phyloP scores from a whole-genome alignment of 2,888 invertebrate genomes.

The Aleiodes alternator region DNA sequence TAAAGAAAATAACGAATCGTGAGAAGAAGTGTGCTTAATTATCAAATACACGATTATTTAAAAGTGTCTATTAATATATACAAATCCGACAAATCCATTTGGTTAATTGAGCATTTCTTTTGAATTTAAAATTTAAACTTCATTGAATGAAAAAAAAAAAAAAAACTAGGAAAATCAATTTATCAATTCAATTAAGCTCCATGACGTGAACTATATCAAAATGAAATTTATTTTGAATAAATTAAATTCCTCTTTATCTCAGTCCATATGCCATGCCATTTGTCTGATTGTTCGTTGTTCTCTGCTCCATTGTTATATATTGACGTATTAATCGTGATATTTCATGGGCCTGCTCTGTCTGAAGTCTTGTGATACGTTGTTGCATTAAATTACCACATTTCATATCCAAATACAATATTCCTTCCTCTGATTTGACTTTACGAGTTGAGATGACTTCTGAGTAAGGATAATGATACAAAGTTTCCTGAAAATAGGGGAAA shows the following conservation, averaged over 20 bases:
- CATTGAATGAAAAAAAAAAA: neutral
- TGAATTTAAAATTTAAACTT: conserved; percentile 3
- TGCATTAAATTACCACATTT: conserved; percentile 98
- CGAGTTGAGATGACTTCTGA: conserved; percentile 97
- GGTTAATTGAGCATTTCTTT: conserved; percentile 66
- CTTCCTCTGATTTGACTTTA: conserved; percentile 93
- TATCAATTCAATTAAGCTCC: no score
- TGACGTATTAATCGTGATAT: conserved; percentile 96
- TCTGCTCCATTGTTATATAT: conserved; percentile 94
- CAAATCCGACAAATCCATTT: conserved; percentile 64
- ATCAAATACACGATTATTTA: conserved; percentile 52
- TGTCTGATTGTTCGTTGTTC: conserved; percentile 70
- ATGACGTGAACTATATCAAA: neutral
- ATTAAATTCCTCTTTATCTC: conserved; percentile 63
- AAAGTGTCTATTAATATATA: conserved; percentile 67
- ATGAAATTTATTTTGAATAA: neutral
- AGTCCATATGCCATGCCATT: conserved; percentile 67
- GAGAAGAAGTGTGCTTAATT: conserved; percentile 13
- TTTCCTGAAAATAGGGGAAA: conserved; percentile 79
- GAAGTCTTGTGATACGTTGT: conserved; percentile 94
- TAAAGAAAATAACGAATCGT: conserved; percentile 47
- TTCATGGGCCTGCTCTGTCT: conserved; percentile 98
- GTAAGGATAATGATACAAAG: conserved; percentile 94
- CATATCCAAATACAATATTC: conserved; percentile 94
- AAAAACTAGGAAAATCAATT: conserved; percentile 7